Base-by-base conservation (phyloP, 2,797 vertebrate genomes). In the Onychomys arenicola region DNA sequence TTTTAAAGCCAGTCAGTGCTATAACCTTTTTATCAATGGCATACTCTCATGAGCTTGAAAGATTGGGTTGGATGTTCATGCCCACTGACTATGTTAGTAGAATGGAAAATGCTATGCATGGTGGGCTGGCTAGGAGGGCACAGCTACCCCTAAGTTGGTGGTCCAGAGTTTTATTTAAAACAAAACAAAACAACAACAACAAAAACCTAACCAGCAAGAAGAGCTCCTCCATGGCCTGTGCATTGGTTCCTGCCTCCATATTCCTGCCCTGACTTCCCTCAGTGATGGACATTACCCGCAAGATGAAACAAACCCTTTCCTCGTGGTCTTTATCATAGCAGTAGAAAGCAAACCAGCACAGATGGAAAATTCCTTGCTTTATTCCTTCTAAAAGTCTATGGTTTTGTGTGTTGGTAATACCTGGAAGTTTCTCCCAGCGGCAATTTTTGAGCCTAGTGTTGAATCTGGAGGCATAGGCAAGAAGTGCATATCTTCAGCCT, bases 381-480 rank as follows among this genome's bases (percentile, higher is more conserved):
- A 37, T 89, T 69, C 83, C 63, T 77, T 85, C 86, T 25, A n/a
- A 81, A 94, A 84, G 80, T 89, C 46, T 52, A 2, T 86, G 25
- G 13, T n/a, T 86, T 97, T 97, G 63, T 34, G 73, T 89, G 80
- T 19, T 27, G 75, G 25, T 78, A 92, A 81, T 59, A 52, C 17
- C 52, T 78, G 80, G n/a, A 85, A 55, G 73, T 55, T 90, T 94
- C 29, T 85, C 93, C 92, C 49, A 46, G 49, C 55, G 65, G 27
- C 71, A 75, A 46, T 57, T 84, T 88, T 40, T 55, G 55, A 59
- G 25, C 46, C 63, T 4, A 19, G 3, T 55, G 40, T 69, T 93
- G 83, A 52, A 40, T 83, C 75, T 29, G n/a, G 65, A 55, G 83
- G 29, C 67, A 43, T 5, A n/a, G 43, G 49, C 71, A 88, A 86